phyloP scores from a whole-genome alignment of 37 sponge, comb jelly and placozoan genomes.

The Dysidea cf. avara region DNA sequence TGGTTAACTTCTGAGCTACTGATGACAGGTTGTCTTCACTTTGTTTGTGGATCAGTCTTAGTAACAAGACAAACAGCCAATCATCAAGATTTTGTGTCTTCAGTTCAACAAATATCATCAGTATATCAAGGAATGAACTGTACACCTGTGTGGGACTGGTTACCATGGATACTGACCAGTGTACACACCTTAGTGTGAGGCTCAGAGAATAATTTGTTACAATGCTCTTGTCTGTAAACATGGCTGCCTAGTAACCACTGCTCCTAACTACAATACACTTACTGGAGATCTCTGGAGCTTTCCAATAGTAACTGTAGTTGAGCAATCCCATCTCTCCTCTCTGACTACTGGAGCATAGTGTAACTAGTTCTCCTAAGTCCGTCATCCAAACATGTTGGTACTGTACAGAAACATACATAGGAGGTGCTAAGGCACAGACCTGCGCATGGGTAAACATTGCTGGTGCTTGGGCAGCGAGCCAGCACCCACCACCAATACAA shows the following conservation, averaged over 20 bases:
- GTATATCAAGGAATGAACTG: slow-evolving; percentile 67
- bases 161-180: neutral
- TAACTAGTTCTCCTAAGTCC: slow-evolving; percentile 73
- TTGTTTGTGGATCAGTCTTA: slow-evolving; percentile 61
- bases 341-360: slow-evolving; percentile 51
- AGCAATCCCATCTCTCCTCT: slow-evolving; percentile 75
- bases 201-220: slow-evolving; percentile 70
- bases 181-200: slow-evolving; percentile 62
- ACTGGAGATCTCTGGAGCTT: slow-evolving; percentile 49
- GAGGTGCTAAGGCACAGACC: no score
- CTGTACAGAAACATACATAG: no score
- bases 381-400: no score
- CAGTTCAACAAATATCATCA: slow-evolving; percentile 48
- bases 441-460: no score
- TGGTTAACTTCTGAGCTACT: slow-evolving; percentile 53
- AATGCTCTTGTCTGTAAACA: slow-evolving; percentile 37
- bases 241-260: neutral
- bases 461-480: no score
- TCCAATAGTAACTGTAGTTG: slow-evolving; percentile 75
- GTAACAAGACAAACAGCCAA: slow-evolving; percentile 74
- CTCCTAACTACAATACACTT: slow-evolving; percentile 9
- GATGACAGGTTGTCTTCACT: slow-evolving; percentile 72
- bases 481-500: no score
- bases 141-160: slow-evolving; percentile 48
- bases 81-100: slow-evolving; percentile 65